Conservation (phyloP, 2,113 vertebrate species). For the Tonatia bakeri region DNA sequence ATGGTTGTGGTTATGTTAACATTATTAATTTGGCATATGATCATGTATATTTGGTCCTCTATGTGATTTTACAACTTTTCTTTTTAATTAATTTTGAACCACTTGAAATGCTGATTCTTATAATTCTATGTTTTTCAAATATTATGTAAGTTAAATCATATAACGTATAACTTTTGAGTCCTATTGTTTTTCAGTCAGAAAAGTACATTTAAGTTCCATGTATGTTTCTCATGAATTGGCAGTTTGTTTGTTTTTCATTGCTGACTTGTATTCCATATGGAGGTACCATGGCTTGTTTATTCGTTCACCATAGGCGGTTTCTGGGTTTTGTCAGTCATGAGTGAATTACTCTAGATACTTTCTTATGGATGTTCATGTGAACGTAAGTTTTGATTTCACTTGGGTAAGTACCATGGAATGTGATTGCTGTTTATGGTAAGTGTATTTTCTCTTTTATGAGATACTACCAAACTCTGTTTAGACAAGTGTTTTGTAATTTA, state of each 20-base stretch:
- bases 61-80: not conserved
- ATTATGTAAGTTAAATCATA: not conserved
- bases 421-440: not conserved
- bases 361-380: not conserved
- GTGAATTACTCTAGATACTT: not conserved
- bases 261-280: not conserved
- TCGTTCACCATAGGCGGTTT: not conserved
- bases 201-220: not conserved
- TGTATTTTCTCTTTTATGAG: not conserved
- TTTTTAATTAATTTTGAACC: not conserved
- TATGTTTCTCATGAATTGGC: not conserved
- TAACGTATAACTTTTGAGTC: not conserved
- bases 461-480: not conserved
- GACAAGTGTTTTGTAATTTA: not conserved
- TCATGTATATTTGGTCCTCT: not conserved
- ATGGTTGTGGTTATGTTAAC: not conserved
- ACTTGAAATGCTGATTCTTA: not conserved
- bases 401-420: not conserved
- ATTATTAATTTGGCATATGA: not conserved
- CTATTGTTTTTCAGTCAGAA: not conserved
- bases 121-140: not conserved
- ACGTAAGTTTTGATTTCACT: not conserved
- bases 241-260: not conserved
- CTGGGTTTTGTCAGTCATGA: not conserved
- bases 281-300: not conserved